These are phyloP conservation scores for Halocynthia aurantium DNA, from an alignment of 23 tunicate genomes.

Conservation along the genomic window DNA sequence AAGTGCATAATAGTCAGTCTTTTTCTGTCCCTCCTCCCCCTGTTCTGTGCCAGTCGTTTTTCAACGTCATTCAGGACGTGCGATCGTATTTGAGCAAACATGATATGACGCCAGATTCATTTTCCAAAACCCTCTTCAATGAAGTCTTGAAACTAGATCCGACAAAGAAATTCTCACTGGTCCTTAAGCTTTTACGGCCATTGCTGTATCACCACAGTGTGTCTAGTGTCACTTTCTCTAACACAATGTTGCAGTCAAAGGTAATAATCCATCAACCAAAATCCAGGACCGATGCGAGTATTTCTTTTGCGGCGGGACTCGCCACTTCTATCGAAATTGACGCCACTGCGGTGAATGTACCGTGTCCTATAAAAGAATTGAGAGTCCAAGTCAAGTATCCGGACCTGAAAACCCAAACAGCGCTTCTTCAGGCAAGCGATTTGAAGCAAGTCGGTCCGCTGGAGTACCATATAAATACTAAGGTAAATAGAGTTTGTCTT, in stretches of 20 bases:
- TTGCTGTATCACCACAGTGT: conserved; percentile 66
- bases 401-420: conserved; percentile 37
- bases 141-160: conserved; percentile 52
- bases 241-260: conserved; percentile 64
- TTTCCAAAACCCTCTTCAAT: conserved; percentile 70
- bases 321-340: conserved; percentile 56
- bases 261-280: conserved; percentile 57
- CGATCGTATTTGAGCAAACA: conserved; percentile 14
- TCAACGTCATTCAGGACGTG: conserved; percentile 11
- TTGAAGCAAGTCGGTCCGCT: conserved; percentile 45
- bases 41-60: not conserved
- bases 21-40: not conserved
- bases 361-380: conserved; percentile 47
- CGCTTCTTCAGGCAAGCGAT: conserved; percentile 35
- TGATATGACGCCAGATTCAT: conserved; percentile 52
- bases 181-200: conserved; percentile 72
- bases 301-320: conserved; percentile 53
- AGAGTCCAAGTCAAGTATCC: conserved; percentile 75
- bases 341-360: conserved; percentile 47
- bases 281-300: conserved; percentile 50
- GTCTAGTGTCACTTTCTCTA: conserved; percentile 63
- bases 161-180: conserved; percentile 51
- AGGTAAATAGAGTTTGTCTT: conserved; percentile 16
- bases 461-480: conserved; percentile 46
- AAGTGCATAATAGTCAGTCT: not conserved